Evolutionary conservation across 2,797 vertebrate species (phyloP).

Genomic region (Heliangelus exortis): DNA sequence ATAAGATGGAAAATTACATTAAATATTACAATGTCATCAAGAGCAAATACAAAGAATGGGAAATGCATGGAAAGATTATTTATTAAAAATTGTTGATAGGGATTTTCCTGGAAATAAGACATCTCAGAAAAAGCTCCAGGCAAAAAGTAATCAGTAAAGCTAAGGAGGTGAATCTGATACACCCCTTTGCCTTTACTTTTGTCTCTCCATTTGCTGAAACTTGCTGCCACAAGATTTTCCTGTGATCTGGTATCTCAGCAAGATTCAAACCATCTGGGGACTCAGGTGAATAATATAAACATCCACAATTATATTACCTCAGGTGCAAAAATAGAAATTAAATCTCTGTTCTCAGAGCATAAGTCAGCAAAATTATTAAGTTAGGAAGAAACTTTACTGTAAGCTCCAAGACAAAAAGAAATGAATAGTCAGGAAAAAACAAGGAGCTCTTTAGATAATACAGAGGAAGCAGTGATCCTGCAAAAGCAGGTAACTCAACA

Average conservation of each 20-base stretch:
- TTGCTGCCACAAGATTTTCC: not conserved
- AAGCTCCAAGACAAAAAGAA: not conserved
- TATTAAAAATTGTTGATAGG: not conserved
- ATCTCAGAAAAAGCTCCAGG: not conserved
- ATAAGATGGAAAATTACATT: not conserved
- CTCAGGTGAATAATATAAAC: not conserved
- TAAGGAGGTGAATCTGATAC: not conserved
- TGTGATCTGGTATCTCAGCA: not conserved
- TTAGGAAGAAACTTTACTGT: not conserved
- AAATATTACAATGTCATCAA: not conserved
- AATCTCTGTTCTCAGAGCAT: not conserved
- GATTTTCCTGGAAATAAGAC: not conserved
- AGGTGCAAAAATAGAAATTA: not conserved
- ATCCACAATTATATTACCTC: not conserved
- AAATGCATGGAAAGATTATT: not conserved
- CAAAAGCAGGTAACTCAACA: not conserved
- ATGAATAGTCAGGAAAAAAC: not conserved
- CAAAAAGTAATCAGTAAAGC: not conserved
- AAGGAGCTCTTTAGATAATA: not conserved
- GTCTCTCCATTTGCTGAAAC: not conserved
- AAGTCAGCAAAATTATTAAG: not conserved
- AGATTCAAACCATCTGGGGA: not conserved
- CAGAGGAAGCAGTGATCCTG: not conserved
- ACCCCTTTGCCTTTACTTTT: not conserved
- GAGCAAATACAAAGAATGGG: not conserved